Evolutionary conservation across 1,140 invertebrate genomes (phyloP), one percentile per base, ranked within the genome.

Genomic region (Bathynomus jamesi): DNA sequence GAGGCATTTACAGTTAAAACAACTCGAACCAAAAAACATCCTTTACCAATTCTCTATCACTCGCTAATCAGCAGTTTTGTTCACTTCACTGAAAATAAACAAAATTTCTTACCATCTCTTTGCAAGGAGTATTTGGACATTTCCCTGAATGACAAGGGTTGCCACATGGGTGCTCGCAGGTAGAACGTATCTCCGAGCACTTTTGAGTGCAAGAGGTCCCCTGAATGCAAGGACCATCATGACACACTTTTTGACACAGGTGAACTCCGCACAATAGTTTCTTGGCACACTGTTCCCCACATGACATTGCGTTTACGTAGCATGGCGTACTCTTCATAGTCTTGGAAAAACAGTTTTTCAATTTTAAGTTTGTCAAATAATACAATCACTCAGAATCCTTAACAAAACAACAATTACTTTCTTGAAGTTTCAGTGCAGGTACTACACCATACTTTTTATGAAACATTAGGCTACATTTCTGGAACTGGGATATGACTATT

Each of bases 281-380:
- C 79, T 91, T 92, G 24, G 87, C 87, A 80, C 96, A 99, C 0
- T 90, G 86, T 61, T 92, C 81, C 5, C 95, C 95, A 82, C 96
- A 99, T 4, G 92, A 95, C 65, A 98, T 89, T 72, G 91, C 90
- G 31, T 87, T 88, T 79, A 94, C 86, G 70, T 95, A 89, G 82
- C 95, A 98, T 3, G 92, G 91, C 64, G 97, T 93, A 28, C 92
- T 92, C 78, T 91, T 91, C 73, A 74, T 74, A 25, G 65, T 72
- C 76, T 77, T 46, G 4, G 28, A 32, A 60, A 28, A 53, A 61
- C 21, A 66, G 5, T 8, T 24, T 67, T 64, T 5, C 30, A 28
- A 64, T 64, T 64, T n/a, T n/a, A n/a, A n/a, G n/a, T n/a, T n/a
- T n/a, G n/a, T n/a, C n/a, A n/a, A 64, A 28, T 64, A 64, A 5